phyloP scores from a whole-genome alignment of 2,797 vertebrate genomes.

The Mionectes olivaceus region DNA sequence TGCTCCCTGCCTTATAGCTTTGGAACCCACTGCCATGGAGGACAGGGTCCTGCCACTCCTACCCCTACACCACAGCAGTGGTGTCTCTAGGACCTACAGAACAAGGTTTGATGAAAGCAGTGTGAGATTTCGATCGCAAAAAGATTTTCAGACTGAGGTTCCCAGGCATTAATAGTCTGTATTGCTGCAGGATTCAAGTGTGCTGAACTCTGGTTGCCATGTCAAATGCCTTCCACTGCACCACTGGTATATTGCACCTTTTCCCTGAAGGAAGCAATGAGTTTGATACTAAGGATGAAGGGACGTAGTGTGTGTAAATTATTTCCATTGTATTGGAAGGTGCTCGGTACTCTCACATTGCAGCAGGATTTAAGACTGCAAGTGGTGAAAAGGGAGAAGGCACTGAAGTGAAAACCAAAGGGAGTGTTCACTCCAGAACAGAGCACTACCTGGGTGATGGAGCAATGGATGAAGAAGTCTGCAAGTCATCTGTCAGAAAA shows the following conservation, averaged over 20 bases:
- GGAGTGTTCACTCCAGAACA: not conserved
- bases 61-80: not conserved
- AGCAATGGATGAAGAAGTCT: not conserved
- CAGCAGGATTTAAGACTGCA: not conserved
- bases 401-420: not conserved
- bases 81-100: not conserved
- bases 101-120: not conserved
- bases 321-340: not conserved
- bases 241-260: too few relatives aligned
- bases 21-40: not conserved
- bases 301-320: accelerated
- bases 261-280: not conserved
- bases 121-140: not conserved
- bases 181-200: not conserved
- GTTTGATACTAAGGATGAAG: not conserved
- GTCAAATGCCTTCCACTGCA: not conserved
- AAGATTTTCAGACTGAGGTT: not conserved
- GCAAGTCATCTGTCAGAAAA: not conserved
- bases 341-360: not conserved
- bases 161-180: not conserved
- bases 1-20: not conserved
- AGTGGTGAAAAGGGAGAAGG: not conserved
- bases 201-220: not conserved
- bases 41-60: not conserved
- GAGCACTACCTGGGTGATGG: not conserved